Percentiles rank a stretch among this genome's conserved stretches.
These are phyloP conservation scores for Ectobius pallidus DNA, from an alignment of 2,888 invertebrate genomes.

Conservation along the genomic window DNA sequence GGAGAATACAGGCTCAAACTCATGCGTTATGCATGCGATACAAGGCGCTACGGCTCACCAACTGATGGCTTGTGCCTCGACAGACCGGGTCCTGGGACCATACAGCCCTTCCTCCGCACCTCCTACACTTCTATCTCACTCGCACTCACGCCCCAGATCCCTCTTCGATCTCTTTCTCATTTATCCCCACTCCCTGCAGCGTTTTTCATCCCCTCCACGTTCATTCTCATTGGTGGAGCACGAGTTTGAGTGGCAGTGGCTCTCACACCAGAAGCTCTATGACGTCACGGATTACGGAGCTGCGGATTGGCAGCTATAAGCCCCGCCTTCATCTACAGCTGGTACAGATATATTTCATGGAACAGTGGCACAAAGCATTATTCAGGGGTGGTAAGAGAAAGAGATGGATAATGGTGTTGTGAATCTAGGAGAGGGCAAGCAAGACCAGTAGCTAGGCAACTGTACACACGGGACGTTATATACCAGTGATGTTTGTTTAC, in stretches of 20 bases:
- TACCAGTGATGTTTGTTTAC: not conserved
- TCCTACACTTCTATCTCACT: constrained; percentile 11
- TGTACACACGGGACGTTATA: not conserved
- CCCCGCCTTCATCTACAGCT: constrained; percentile 28
- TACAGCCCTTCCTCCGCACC: constrained; percentile 10
- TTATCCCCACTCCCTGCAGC: not conserved
- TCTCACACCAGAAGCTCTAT: constrained; percentile 17
- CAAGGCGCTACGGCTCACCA: constrained; percentile 47
- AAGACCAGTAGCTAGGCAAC: constrained; percentile 22
- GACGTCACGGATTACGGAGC: constrained; percentile 1
- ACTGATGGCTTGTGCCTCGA: constrained; percentile 38
- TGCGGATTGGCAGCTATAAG: not conserved
- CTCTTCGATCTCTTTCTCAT: constrained; percentile 53
- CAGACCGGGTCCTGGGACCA: constrained; percentile 24
- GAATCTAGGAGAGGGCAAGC: not conserved
- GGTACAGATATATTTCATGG: not conserved
- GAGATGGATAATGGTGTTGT: not conserved
- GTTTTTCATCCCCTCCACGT: not conserved
- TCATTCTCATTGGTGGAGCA: not conserved
- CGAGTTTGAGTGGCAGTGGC: constrained; percentile 22
- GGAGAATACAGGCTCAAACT: constrained; percentile 49
- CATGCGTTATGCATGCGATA: constrained; percentile 68
- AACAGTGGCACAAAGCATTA: constrained; percentile 20
- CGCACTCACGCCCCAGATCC: constrained; percentile 55
- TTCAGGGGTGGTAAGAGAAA: not conserved